Evolutionary conservation across 2,113 vertebrate species (phyloP), one percentile per base, ranked within the genome.

Genomic region (Periophthalmodon schlosseri): DNA sequence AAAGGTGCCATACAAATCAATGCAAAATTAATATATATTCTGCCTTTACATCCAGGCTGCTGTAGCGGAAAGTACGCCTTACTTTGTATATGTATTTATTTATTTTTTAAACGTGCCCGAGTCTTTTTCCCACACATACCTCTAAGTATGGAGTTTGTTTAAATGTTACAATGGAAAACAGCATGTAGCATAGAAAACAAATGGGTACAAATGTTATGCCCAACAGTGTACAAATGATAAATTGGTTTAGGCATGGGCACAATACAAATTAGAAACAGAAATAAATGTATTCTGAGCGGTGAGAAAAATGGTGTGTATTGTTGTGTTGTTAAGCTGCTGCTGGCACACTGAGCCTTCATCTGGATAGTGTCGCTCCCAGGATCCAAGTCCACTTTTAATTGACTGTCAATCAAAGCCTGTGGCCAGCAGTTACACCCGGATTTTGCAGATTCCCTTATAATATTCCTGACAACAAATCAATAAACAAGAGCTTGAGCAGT

Each of bases 381-480:
- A 88, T 87, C 75, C 74, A 68, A 72, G 82, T 79, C 81, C 70
- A 23, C 28, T 87, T 91, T 90, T 92, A 91, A 93, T 90, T 89
- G 89, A 89, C 88, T 93, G 89, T 89, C 89, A 90, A 65, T 93
- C 86, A 92, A 77, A 69, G 72, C 67, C 44, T 61, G 85, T 64
- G 81, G 91, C 88, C 89, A 88, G 79, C 79, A 81, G 80, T 80
- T 80, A 83, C 46, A 82, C 80, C 21, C 21, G 75, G 78, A 87
- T 86, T 82, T 83, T 86, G 79, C 71, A 80, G 81, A 81, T 84
- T 79, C 78, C 78, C 84, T 87, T 91, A 84, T 85, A 83, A 87
- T 78, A 89, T 89, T 86, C 80, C 56, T 88, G 89, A 88, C 91
- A 92, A 90, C 85, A 89, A 92, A 92, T 92, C 88, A 84, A 92